phyloP scores from a whole-genome alignment of 2,113 vertebrate genomes.

The Acrocephalus arundinaceus region DNA sequence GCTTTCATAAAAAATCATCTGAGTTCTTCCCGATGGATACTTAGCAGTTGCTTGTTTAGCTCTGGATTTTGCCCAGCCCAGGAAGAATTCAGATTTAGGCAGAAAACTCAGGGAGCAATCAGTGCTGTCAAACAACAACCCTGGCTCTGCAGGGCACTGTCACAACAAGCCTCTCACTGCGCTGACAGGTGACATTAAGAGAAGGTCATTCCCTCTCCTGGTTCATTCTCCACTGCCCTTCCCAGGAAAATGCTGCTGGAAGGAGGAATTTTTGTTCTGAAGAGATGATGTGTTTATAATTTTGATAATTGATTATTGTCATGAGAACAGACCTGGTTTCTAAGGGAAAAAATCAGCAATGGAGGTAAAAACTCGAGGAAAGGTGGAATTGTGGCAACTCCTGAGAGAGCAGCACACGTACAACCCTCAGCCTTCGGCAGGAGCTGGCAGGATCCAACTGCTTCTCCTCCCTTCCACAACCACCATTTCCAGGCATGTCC shows the following conservation, averaged over 20 bases:
- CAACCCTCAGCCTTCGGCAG: neutral
- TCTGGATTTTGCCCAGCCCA: neutral
- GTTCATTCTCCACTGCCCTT: constrained; percentile 6
- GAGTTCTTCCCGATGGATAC: neutral
- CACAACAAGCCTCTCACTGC: constrained; percentile 41
- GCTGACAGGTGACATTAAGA: constrained; percentile 70
- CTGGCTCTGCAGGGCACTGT: constrained; percentile 42
- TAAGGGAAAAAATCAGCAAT: neutral
- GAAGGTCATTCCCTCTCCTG: constrained; percentile 61
- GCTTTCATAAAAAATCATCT: neutral
- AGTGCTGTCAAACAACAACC: constrained; percentile 26
- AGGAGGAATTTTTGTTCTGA: constrained; percentile 10
- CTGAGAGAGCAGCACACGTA: neutral
- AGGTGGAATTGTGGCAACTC: neutral
- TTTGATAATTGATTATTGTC: neutral
- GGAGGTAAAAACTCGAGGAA: neutral
- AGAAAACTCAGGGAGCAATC: neutral
- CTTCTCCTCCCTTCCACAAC: neutral
- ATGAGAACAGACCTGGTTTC: neutral
- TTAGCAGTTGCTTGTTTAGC: neutral
- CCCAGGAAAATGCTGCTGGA: neutral
- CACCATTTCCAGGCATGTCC: neutral
- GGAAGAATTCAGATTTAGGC: neutral
- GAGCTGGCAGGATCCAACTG: neutral
- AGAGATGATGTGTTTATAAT: neutral